These are phyloP conservation scores for Trichopria drosophilae DNA, from an alignment of 2,888 invertebrate genomes.

Conservation along the genomic window DNA sequence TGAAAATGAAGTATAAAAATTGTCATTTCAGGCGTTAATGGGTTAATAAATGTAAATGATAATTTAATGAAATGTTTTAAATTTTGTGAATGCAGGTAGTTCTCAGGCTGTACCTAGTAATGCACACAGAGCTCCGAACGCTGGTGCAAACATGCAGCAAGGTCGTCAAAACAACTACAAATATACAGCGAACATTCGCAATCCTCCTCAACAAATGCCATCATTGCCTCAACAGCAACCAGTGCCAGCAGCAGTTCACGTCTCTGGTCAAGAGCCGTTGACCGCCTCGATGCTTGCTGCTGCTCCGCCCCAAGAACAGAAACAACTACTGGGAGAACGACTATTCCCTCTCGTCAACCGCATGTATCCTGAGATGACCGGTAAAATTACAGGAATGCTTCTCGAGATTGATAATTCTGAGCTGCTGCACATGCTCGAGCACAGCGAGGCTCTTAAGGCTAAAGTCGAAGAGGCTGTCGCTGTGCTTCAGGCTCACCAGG, in stretches of 20 bases:
- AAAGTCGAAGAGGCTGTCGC: constrained; percentile 99
- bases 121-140: too few species aligned
- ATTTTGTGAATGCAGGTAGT: too few species aligned
- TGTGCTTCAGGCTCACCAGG: constrained; percentile 96
- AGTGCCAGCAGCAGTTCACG: constrained; percentile 82
- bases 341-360: constrained; percentile 94
- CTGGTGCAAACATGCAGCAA: constrained; percentile 66
- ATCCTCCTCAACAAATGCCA: constrained; percentile 71
- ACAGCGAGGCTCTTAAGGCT: constrained; percentile 91
- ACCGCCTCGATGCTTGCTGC: constrained; percentile 97
- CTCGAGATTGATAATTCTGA: constrained; percentile 98
- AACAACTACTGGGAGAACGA: constrained; percentile 98
- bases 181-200: constrained; percentile 88
- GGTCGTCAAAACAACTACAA: constrained; percentile 81
- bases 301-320: constrained; percentile 94
- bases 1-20: too few species aligned
- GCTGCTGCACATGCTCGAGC: constrained; percentile 95
- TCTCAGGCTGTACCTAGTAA: too few species aligned
- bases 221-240: constrained; percentile 63
- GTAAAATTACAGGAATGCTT: constrained; percentile 99
- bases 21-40: too few species aligned
- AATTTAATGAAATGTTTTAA: too few species aligned
- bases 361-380: constrained; percentile 92
- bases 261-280: constrained; percentile 92
- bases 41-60: too few species aligned